Evolutionary conservation across 2,797 vertebrate species (phyloP).

Genomic region (Apogon hyalosoma): DNA sequence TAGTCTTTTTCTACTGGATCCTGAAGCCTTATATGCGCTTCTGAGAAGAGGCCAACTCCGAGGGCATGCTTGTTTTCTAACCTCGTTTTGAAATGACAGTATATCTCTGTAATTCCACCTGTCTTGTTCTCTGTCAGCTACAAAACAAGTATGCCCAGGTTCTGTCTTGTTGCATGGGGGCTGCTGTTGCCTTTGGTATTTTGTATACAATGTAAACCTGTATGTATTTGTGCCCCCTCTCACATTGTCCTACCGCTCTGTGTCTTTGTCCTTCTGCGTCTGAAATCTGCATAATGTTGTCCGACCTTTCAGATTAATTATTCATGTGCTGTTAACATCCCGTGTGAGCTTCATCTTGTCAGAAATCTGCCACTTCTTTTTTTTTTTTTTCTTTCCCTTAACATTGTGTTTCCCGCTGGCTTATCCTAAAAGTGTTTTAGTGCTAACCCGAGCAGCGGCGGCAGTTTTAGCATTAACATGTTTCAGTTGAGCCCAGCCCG

Average conservation of each 20-base stretch:
- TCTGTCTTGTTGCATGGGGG: conserved; percentile 74
- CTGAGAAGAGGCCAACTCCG: conserved; percentile 61
- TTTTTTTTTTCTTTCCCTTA: conserved; percentile 8
- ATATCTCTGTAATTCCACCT: conserved; percentile 4
- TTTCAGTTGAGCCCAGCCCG: conserved; percentile 16
- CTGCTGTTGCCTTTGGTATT: conserved; percentile 75
- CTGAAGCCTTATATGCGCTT: conserved; percentile 78
- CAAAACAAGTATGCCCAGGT: conserved; percentile 47
- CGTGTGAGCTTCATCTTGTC: conserved; percentile 48
- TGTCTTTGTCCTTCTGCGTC: conserved; percentile 57
- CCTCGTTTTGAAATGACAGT: background rate
- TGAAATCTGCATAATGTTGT: conserved; percentile 69
- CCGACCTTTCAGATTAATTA: conserved; percentile 52
- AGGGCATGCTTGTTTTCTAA: conserved; percentile 56
- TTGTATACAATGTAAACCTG: conserved; percentile 66
- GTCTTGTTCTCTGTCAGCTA: conserved; percentile 16
- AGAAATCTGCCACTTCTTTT: conserved; percentile 40
- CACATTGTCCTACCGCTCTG: conserved; percentile 24
- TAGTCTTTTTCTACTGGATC: conserved; percentile 62
- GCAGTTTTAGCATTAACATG: conserved; percentile 37
- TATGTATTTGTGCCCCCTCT: conserved; percentile 52
- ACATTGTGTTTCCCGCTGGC: conserved; percentile 24
- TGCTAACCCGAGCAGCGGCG: conserved; percentile 22
- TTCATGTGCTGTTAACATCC: conserved; percentile 54
- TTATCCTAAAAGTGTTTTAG: conserved; percentile 18